phyloP scores from a whole-genome alignment of 1,140 invertebrate species.

The Hyposmocoma kahamanoa region DNA sequence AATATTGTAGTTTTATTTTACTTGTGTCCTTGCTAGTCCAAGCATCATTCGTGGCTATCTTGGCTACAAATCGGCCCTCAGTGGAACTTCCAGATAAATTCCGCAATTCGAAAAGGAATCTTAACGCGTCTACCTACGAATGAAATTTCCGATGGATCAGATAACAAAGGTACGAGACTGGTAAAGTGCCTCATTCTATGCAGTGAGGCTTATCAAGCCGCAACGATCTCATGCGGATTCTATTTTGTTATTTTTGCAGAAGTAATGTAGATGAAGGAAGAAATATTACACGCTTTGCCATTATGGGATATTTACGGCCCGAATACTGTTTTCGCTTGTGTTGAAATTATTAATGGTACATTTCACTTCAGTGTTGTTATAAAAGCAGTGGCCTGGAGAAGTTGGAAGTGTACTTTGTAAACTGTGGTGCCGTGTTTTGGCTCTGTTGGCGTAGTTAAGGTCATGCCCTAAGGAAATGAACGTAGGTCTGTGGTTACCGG shows the following conservation, averaged over 20 bases:
- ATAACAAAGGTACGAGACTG: slow-evolving; percentile 34
- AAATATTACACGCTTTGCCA: slow-evolving; percentile 43
- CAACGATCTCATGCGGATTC: slow-evolving; percentile 40
- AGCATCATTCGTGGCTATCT: slow-evolving; percentile 46
- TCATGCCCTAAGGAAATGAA: no score
- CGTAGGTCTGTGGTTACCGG: no score
- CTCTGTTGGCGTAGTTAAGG: no score
- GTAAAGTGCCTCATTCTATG: slow-evolving; percentile 44
- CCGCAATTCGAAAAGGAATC: slow-evolving; percentile 28
- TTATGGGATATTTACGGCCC: slow-evolving; percentile 40
- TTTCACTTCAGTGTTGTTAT: slow-evolving; percentile 16
- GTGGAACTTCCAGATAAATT: slow-evolving; percentile 25
- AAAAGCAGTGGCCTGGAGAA: slow-evolving; percentile 3
- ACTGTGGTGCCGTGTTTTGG: background rate
- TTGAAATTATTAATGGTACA: slow-evolving; percentile 43
- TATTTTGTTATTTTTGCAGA: slow-evolving; percentile 58
- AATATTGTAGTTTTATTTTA: slow-evolving; percentile 42
- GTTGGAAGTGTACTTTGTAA: background rate
- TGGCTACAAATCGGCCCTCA: slow-evolving; percentile 39
- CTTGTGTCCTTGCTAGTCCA: slow-evolving; percentile 34
- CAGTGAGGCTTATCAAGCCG: slow-evolving; percentile 41
- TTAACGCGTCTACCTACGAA: slow-evolving; percentile 31
- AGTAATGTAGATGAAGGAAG: slow-evolving; percentile 51
- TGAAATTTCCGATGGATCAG: slow-evolving; percentile 28
- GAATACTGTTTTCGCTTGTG: slow-evolving; percentile 33